Percentiles rank a stretch among this genome's conserved stretches.
Evolutionary conservation across 2,113 vertebrate species (phyloP).

Genomic region (Labeo rohita): DNA sequence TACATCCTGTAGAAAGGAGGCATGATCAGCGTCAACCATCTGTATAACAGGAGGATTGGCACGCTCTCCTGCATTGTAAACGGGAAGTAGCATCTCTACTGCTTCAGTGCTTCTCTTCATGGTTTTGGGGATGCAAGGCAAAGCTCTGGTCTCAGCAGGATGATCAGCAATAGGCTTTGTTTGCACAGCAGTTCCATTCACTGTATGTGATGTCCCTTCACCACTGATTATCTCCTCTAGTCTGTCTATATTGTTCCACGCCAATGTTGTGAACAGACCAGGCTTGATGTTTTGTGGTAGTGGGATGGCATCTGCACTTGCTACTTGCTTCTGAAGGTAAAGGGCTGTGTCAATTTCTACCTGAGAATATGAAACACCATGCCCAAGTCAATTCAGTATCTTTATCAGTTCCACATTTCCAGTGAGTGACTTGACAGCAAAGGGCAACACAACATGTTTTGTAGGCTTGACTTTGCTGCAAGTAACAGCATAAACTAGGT

Average conservation of each 20-base stretch:
- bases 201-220: neutral
- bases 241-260: neutral
- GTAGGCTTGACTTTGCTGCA: slow-evolving; percentile 26
- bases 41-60: too few relatives aligned
- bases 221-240: neutral
- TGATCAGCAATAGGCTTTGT: neutral
- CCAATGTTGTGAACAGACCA: too few relatives aligned
- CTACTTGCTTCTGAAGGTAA: neutral
- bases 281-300: too few relatives aligned
- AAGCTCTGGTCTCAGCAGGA: neutral
- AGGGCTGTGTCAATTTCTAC: neutral
- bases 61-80: neutral
- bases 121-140: neutral
- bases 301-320: neutral
- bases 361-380: slow-evolving; percentile 18
- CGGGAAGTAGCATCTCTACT: neutral
- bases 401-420: slow-evolving; percentile 39
- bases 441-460: slow-evolving; percentile 41
- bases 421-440: slow-evolving; percentile 41
- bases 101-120: neutral
- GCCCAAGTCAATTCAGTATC: slow-evolving; percentile 18
- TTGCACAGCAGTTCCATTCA: slow-evolving; percentile 14
- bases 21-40: neutral
- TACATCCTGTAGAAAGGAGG: neutral
- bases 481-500: slow-evolving; percentile 4